Percentiles rank a stretch among this genome's conserved stretches.
phyloP scores from a whole-genome alignment of 2,888 invertebrate species.

The Phyllotreta striolata region DNA sequence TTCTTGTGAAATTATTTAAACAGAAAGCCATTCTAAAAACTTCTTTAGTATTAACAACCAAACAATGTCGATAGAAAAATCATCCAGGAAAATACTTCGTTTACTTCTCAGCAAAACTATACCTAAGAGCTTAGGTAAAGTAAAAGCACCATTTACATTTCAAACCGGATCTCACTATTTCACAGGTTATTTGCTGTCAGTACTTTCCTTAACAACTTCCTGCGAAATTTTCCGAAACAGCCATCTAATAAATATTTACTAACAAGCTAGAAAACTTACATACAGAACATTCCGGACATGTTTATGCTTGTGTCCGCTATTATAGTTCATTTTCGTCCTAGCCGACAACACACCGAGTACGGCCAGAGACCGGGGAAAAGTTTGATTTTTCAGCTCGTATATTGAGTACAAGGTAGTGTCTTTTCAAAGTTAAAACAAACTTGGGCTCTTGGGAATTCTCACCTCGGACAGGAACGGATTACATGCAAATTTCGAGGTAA shows the following conservation, averaged over 20 bases:
- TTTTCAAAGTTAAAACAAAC: slow-evolving; percentile 27
- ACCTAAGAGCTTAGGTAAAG: no score
- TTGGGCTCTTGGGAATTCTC: slow-evolving; percentile 15
- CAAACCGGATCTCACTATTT: slow-evolving; percentile 21
- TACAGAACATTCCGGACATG: slow-evolving; percentile 35
- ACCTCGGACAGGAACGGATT: background rate
- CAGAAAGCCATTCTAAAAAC: no score
- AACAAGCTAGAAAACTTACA: slow-evolving; percentile 33
- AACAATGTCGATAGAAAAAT: no score
- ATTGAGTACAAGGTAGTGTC: slow-evolving; percentile 38
- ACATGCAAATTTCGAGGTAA: no score
- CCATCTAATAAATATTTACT: slow-evolving; percentile 34
- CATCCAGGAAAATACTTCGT: no score
- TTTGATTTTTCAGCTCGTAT: slow-evolving; percentile 44
- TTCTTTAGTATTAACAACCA: no score
- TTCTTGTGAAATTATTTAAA: no score
- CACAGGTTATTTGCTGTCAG: slow-evolving; percentile 25
- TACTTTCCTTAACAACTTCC: slow-evolving; percentile 41
- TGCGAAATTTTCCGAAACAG: slow-evolving; percentile 26
- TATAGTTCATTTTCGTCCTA: slow-evolving; percentile 31
- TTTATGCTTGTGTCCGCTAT: slow-evolving; percentile 38
- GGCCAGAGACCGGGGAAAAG: slow-evolving; percentile 37
- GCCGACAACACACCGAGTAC: slow-evolving; percentile 32
- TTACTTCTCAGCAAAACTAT: no score
- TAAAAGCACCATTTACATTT: slow-evolving; percentile 18